Base-by-base conservation (phyloP, 2,888 invertebrate species). In the Tethea ocularis region DNA sequence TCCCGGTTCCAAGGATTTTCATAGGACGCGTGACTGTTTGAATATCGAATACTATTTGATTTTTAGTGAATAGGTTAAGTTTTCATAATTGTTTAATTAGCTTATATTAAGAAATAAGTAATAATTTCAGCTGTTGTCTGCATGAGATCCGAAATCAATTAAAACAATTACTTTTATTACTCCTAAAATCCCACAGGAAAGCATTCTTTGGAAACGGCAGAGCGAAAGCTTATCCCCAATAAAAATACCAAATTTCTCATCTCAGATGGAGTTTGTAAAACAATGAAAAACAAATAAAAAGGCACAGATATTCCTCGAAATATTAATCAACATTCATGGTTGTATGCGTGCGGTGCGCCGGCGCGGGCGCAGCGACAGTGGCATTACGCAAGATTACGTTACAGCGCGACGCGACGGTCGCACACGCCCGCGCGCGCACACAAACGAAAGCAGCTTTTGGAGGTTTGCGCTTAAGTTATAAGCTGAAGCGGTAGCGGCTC, bases 301-400 rank as follows among this genome's bases (percentile, higher is more conserved):
- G 24, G 17, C 24, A 33, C 26, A 29, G 11, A 20, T 33, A 54
- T 54, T 36, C 36, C 8, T 24, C 22, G 52, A 56, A 71, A 67
- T 67, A 71, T 75, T 69, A 77, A 76, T 77, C 75, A 77, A 69
- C 74, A 80, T 77, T 46, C 46, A 20, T 46, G 1, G 20, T 46
- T 17, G 46, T 46, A 20, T 46, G 46, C 46, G 46, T 46, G 46
- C 46, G 72, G 64, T 65, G 77, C 79, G 64, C 63, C 54, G 61
- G 67, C 71, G 64, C 63, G 52, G 61, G 67, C 71, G 71, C 73
- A 64, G 76, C 78, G 80, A 79, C 77, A 78, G 68, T 46, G 64
- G 72, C 73, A 82, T 89, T 89, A 83, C 89, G 88, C 89, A 89
- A 89, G 72, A 78, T 81, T 78, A 78, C 74, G 84, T 88, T 86